These are phyloP conservation scores for Drosophila tropicalis DNA, from an alignment of 1,140 invertebrate genomes.

Conservation along the genomic window DNA sequence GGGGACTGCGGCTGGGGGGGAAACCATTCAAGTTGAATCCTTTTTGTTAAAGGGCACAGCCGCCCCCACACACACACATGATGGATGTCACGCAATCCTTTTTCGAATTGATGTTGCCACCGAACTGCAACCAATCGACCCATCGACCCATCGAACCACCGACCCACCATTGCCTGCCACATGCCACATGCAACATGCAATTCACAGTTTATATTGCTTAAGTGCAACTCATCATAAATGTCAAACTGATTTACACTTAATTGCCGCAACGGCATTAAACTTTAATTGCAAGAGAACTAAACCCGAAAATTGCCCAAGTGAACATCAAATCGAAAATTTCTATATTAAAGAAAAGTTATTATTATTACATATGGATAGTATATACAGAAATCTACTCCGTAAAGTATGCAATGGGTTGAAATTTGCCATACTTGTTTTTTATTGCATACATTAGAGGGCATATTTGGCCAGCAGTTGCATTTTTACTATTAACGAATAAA, in stretches of 20 bases:
- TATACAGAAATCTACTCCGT: too few relatives aligned
- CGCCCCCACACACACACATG: constrained; percentile 2
- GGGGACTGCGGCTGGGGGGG: too few relatives aligned
- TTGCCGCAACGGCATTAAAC: background rate
- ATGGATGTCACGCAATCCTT: constrained; percentile 11
- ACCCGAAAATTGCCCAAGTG: too few relatives aligned
- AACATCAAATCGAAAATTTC: background rate
- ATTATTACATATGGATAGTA: too few relatives aligned
- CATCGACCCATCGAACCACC: background rate
- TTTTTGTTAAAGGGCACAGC: constrained; percentile 8
- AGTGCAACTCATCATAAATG: background rate
- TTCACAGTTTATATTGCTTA: constrained; percentile 28
- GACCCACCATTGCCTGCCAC: background rate
- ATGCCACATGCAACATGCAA: constrained; percentile 51
- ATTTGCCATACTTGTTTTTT: too few relatives aligned
- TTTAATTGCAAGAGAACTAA: background rate
- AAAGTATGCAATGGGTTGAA: too few relatives aligned
- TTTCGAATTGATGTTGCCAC: constrained; percentile 12
- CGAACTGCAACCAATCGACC: constrained; percentile 7
- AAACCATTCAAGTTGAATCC: constrained; percentile 1
- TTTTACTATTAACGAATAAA: too few relatives aligned
- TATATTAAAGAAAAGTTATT: background rate
- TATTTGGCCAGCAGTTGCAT: too few relatives aligned
- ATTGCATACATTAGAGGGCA: too few relatives aligned
- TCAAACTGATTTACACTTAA: constrained; percentile 1